Conservation (phyloP, 2,888 invertebrate species). For the Pseudococcus jackbeardsleyi region DNA sequence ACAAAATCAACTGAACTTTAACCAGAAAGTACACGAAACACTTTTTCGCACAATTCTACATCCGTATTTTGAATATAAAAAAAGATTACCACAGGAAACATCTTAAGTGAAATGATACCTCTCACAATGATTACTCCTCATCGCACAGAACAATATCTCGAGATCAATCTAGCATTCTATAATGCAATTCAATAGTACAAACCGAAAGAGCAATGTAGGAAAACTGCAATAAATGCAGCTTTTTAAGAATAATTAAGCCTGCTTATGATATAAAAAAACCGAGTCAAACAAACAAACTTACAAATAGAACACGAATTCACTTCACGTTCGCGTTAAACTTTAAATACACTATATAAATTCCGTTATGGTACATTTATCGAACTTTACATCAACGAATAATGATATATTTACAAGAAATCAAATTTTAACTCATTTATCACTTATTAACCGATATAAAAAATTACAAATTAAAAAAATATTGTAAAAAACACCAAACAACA, state of each 20-base stretch:
- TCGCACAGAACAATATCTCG: background rate
- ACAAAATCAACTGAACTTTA: too few species aligned
- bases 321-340: background rate
- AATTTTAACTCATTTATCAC: background rate
- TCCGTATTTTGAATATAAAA: too few species aligned
- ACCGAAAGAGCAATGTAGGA: background rate
- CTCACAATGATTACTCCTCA: background rate
- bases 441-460: slow-evolving; percentile 3
- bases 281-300: background rate
- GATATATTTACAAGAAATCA: background rate
- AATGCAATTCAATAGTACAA: background rate
- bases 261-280: background rate
- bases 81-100: too few species aligned
- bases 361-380: background rate
- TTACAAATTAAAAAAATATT: slow-evolving; percentile 18
- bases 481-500: slow-evolving; percentile 26
- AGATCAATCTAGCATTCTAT: background rate
- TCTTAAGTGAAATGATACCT: too few species aligned
- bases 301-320: slow-evolving; percentile 38
- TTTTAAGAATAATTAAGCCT: background rate
- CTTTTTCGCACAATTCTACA: too few species aligned
- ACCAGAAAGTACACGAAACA: too few species aligned
- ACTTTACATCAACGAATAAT: slow-evolving; percentile 5
- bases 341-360: slow-evolving; percentile 3
- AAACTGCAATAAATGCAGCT: background rate